Evolutionary conservation across 1,140 invertebrate species (phyloP), one percentile per base, ranked within the genome.

Genomic region (Drosophila pseudoobscura): DNA sequence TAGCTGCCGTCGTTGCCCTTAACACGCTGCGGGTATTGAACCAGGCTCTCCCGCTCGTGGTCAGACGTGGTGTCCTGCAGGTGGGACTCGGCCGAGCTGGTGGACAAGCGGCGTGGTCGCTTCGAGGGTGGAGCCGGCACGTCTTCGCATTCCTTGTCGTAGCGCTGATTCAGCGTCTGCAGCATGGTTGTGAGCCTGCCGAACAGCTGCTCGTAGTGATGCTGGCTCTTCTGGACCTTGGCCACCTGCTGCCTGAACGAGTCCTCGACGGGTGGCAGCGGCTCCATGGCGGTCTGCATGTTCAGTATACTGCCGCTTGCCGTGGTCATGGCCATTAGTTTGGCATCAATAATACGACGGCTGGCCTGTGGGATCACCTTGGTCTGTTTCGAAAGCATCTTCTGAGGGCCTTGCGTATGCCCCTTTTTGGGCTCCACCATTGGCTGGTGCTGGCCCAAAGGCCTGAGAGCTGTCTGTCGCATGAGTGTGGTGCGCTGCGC

Each of bases 151-250:
- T 75, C 71, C 0, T 46, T 65, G 8, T 59, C 65, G 47, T 83
- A 87, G n/a, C 83, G 78, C n/a, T 66, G 52, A 29, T 83, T 70
- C 0, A 88, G 43, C 1, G 63, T 83, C 22, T 75, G 49, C 31
- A 87, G 39, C 62, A 87, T 76, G 2, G 22, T n/a, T 0, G 46
- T 64, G 1, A 87, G 45, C 0, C 79, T 59, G 0, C 43, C 56
- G 2, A 88, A 72, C 7, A 87, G 66, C 6, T 61, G 29, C 1
- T 29, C 60, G 17, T 76, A 87, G 8, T 87, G 57, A 0, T 57
- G 13, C 39, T 87, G 83, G 5, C 83, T 87, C 24, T 57, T 76
- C 17, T 65, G 31, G 9, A 87, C 66, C 31, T 87, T 87, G 0
- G 61, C 59, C 46, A 87, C 66, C 6, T 53, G 39, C 44, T 78